These are phyloP conservation scores for Saccopteryx bilineata DNA, from an alignment of 2,113 vertebrate genomes.

Conservation along the genomic window DNA sequence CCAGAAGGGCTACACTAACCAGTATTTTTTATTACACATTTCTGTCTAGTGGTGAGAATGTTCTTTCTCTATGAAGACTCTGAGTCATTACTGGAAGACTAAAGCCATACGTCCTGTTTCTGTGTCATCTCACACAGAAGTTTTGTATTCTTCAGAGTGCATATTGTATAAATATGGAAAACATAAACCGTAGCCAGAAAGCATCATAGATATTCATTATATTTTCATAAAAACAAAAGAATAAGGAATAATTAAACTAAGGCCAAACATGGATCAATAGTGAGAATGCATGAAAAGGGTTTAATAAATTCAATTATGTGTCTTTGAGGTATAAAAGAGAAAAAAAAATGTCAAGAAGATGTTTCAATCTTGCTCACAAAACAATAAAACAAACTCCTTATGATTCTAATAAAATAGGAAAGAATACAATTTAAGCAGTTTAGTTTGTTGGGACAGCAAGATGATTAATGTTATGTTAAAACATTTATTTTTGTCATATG, in stretches of 20 bases:
- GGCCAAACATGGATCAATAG: not conserved
- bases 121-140: not conserved
- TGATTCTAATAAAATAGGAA: constrained; percentile 65
- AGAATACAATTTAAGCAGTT: constrained; percentile 9
- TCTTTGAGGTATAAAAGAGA: not conserved
- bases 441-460: constrained; percentile 31
- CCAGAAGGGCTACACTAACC: not conserved
- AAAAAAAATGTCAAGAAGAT: not conserved
- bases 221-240: constrained; percentile 13
- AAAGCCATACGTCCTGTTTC: not conserved
- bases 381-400: not conserved
- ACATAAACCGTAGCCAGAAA: not conserved
- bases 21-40: not conserved
- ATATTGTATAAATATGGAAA: constrained; percentile 2
- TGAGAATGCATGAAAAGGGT: not conserved
- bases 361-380: constrained; percentile 25
- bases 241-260: constrained; percentile 15
- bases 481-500: constrained; percentile 44
- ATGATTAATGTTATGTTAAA: not conserved
- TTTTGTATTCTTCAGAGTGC: not conserved
- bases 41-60: not conserved
- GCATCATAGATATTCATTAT: not conserved
- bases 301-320: not conserved
- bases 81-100: not conserved
- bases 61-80: not conserved